Base-by-base conservation (phyloP, 2,113 vertebrate genomes). In the Peucedramus taeniatus region DNA sequence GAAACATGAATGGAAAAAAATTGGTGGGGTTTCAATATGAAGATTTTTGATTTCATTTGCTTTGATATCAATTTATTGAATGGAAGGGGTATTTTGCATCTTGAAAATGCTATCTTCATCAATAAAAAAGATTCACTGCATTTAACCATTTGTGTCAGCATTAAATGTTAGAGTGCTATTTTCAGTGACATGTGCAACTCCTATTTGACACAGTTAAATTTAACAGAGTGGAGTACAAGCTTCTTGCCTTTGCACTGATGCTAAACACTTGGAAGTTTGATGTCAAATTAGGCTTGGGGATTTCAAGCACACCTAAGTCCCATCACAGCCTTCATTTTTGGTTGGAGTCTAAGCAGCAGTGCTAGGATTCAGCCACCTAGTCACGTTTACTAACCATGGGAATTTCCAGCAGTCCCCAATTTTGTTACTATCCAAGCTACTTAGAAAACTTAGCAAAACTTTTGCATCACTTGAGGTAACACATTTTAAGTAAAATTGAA, bases 51-150 rank as follows among this genome's bases (percentile, higher is more conserved):
- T 86, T 68, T 37, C 1, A 49, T 69, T 77, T 95, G 37, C 40
- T 93, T 89, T 95, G 49, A 66, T 89, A 81, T 2, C 83, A 49
- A 45, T n/a, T n/a, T 76, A 39, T 50, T 57, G 60, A 70, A 89
- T 7, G 50, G 44, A 15, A 60, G 6, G 3, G 4, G 28, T 80
- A 51, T 93, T 94, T 75, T 78, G 19, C 15, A 60, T 94, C 61
- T 87, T 78, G 30, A 51, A 77, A 84, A 68, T 44, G 7, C 6
- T 42, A 42, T 89, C n/a, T 72, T 72, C 22, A 70, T 54, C 42
- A 94, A 92, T 91, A 87, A 96, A 97, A 84, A 68, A 61, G 13
- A 78, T 22, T 35, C 13, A 51, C 16, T 70, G 26, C 11, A 8
- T 74, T 70, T 63, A 70, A 54, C 37, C 71, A 9, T 22, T 76